Base-by-base conservation (phyloP, 2,888 invertebrate genomes). In the Parnassius glacialis region DNA sequence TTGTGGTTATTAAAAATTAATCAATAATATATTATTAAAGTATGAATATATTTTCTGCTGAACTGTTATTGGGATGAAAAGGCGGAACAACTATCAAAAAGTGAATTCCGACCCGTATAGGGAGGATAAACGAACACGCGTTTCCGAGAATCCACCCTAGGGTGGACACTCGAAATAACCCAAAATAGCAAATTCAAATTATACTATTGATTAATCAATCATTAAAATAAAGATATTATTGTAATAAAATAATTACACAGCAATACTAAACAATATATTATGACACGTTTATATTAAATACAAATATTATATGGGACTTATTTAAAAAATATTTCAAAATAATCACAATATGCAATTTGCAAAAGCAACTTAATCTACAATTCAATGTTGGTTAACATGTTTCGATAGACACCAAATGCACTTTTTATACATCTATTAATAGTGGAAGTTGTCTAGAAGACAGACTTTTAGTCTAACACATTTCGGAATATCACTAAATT, bases 261-360 rank as follows among this genome's bases (percentile, higher is more conserved):
- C 44, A 12, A 45, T 41, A 53, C 52, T 57, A 47, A 56, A 61
- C 52, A 56, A 61, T 57, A 55, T 45, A 59, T n/a, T 55, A 56
- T 61, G 61, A 57, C 61, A 61, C 61, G 57, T 56, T 13, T 52
- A 13, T 34, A 56, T 41, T 43, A 34, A 50, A 54, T 48, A 55
- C n/a, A 10, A 60, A 48, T 48, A 10, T 45, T 7, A 12, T 45
- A 48, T 48, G 48, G 34, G 34, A 58, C 12, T 10, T 25, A n/a
- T 34, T 10, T 48, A 48, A 45, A n/a, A 16, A 34, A 51, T 51
- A 58, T 25, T 44, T 52, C 44, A 45, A 51, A 42, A 59, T 43
- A 54, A 55, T 50, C 55, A 55, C 60, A 60, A 54, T 59, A 59
- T 20, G 55, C 25, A 59, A 59, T 51, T 43, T 45, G 34, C 12